Evolutionary conservation across 1,140 invertebrate genomes (phyloP).

Genomic region (Drosophila truncata): DNA sequence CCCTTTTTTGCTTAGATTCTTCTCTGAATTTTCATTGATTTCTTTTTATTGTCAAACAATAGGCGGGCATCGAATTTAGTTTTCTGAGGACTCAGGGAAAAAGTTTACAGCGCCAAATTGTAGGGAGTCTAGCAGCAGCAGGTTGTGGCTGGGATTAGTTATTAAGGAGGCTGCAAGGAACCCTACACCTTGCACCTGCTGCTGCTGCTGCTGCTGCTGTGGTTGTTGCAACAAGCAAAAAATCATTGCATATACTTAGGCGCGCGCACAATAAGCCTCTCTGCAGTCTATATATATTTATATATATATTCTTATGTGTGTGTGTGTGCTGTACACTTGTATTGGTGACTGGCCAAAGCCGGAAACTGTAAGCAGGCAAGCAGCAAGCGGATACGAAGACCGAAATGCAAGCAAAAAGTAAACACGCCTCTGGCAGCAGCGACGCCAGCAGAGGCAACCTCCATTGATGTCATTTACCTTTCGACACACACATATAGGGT

Average conservation of each 20-base stretch:
- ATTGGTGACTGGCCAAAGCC: constrained; percentile 55
- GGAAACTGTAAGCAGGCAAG: constrained; percentile 82
- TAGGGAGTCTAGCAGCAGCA: background rate
- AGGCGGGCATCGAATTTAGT: constrained; percentile 58
- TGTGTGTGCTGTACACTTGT: constrained; percentile 9
- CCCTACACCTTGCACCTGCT: constrained; percentile 12
- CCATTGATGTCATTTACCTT: constrained; percentile 83
- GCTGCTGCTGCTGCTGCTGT: constrained; percentile 32
- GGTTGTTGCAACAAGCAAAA: constrained; percentile 26
- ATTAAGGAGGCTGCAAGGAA: constrained; percentile 59
- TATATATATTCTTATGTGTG: constrained; percentile 4
- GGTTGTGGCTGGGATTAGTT: constrained; percentile 64
- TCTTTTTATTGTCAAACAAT: constrained; percentile 64
- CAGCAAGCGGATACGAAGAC: constrained; percentile 76
- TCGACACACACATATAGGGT: constrained; percentile 51
- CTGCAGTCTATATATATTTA: constrained; percentile 6
- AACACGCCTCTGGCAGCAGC: constrained; percentile 42
- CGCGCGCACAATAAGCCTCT: constrained; percentile 68
- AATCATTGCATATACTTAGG: constrained; percentile 71
- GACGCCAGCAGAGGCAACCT: constrained; percentile 64
- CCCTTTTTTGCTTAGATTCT: constrained; percentile 21
- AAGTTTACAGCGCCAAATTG: constrained; percentile 47
- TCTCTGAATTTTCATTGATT: constrained; percentile 44
- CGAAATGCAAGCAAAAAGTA: constrained; percentile 79
- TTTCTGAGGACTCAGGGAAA: constrained; percentile 20